phyloP scores from a whole-genome alignment of 2,888 invertebrate species.

The Eucriotettix oculatus region DNA sequence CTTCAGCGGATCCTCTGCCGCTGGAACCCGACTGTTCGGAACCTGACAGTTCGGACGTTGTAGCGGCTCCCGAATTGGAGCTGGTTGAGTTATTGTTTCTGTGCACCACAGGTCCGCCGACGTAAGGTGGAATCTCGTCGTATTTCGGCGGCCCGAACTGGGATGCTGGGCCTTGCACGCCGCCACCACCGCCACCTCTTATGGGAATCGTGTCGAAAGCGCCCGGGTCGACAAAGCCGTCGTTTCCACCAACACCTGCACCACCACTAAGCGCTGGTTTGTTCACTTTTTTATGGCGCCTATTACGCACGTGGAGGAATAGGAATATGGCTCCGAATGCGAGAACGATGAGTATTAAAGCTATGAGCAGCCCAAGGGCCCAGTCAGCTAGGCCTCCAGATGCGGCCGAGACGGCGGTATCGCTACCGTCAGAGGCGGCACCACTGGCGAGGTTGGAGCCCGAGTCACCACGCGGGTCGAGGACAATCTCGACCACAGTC shows the following conservation, averaged over 20 bases:
- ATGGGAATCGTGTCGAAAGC: slow-evolving; percentile 83
- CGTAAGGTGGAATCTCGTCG: slow-evolving; percentile 74
- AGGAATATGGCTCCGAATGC: slow-evolving; percentile 74
- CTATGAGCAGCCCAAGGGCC: slow-evolving; percentile 73
- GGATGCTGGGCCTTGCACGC: slow-evolving; percentile 14
- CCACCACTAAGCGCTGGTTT: slow-evolving; percentile 62
- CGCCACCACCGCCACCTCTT: slow-evolving; percentile 24
- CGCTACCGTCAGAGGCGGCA: slow-evolving; percentile 19
- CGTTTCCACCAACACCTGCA: slow-evolving; percentile 52
- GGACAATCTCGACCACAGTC: slow-evolving; percentile 66
- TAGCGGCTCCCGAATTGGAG: slow-evolving; percentile 59
- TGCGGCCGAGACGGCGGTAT: slow-evolving; percentile 41
- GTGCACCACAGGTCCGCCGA: slow-evolving; percentile 33
- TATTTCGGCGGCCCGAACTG: slow-evolving; percentile 84
- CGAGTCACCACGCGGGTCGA: slow-evolving; percentile 47
- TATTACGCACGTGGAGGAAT: slow-evolving; percentile 67
- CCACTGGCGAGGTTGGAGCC: slow-evolving; percentile 39
- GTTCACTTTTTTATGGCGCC: slow-evolving; percentile 59
- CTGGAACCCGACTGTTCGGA: slow-evolving; percentile 92
- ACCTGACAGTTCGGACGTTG: slow-evolving; percentile 81
- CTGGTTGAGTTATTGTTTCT: slow-evolving; percentile 44
- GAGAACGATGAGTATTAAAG: slow-evolving; percentile 61
- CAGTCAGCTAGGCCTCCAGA: slow-evolving; percentile 64
- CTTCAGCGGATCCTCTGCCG: slow-evolving; percentile 90
- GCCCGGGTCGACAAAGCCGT: slow-evolving; percentile 74